phyloP scores from a whole-genome alignment of 1,140 invertebrate genomes.

The Steinernema khuongi region DNA sequence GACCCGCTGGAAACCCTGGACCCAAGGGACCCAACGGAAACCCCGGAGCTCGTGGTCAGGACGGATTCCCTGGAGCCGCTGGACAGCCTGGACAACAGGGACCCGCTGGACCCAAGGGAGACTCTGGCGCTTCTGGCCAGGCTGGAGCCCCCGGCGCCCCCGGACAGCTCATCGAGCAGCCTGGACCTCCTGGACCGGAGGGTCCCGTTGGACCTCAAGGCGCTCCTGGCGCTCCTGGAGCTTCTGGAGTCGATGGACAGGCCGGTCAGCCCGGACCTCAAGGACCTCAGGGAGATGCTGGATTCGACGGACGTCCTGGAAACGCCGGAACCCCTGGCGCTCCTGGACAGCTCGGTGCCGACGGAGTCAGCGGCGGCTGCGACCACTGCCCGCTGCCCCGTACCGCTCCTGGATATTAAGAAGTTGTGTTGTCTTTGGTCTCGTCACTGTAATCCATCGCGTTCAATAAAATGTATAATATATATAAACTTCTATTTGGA shows the following conservation, averaged over 20 bases:
- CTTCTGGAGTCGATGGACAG: conserved; percentile 17
- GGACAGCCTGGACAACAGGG: too few relatives aligned
- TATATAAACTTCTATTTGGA: too few relatives aligned
- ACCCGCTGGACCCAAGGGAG: too few relatives aligned
- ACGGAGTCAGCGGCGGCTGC: conserved; percentile 30
- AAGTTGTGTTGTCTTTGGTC: too few relatives aligned
- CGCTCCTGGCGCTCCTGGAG: conserved; percentile 25
- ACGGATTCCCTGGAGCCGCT: too few relatives aligned
- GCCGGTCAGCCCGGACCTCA: conserved; percentile 31
- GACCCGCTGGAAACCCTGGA: conserved; percentile 30
- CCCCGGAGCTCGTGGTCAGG: conserved; percentile 20
- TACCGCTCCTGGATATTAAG: conserved; percentile 35
- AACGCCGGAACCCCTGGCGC: neutral
- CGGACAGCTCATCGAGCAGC: conserved; percentile 24
- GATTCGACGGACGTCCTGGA: neutral
- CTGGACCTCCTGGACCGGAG: conserved; percentile 24
- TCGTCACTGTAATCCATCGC: too few relatives aligned
- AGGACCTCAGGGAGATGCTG: conserved; percentile 27
- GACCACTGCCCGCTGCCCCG: conserved; percentile 33
- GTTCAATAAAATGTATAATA: too few relatives aligned
- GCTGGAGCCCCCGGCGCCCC: too few relatives aligned
- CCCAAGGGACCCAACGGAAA: conserved; percentile 23
- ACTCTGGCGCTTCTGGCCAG: too few relatives aligned
- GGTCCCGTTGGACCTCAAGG: too few relatives aligned
- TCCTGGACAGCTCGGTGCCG: too few relatives aligned